Evolutionary conservation across 2,888 invertebrate species (phyloP), one percentile per base, ranked within the genome.

Genomic region (Nectonema munidae): DNA sequence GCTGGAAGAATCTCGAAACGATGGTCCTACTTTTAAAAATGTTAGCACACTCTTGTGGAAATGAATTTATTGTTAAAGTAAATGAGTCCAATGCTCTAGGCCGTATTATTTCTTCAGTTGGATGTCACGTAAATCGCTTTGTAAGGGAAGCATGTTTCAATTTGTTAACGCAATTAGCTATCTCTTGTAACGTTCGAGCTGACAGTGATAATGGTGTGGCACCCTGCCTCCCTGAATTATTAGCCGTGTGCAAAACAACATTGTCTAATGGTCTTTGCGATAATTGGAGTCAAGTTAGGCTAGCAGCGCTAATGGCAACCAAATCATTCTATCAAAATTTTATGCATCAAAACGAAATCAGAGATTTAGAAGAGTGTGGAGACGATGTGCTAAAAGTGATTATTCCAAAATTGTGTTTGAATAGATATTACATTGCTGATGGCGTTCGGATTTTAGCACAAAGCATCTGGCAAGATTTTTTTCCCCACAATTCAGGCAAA

Each of bases 271-370:
- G 63, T 5, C 48, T 63, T 37, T 51, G 58, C 17, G 62, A 63
- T 44, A 61, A 62, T 45, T 63, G 62, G 61, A 62, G 61, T 48
- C 56, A 57, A 57, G 62, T 62, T 3, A 50, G 62, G 9, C 46
- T 63, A 40, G 59, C 62, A 16, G 57, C 61, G 6, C 60, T 59
- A 11, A 54, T 58, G 25, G 61, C 62, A n/a, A 53, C 59, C 1
- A 47, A 62, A 18, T 52, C 53, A 40, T 59, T 62, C 47, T n/a
- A n/a, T n/a, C n/a, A n/a, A n/a, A n/a, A n/a, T n/a, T n/a, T n/a
- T n/a, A n/a, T n/a, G n/a, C n/a, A n/a, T n/a, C n/a, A n/a, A n/a
- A n/a, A n/a, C n/a, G n/a, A n/a, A n/a, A n/a, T n/a, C n/a, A n/a
- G n/a, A n/a, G n/a, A n/a, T n/a, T n/a, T n/a, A n/a, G n/a, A n/a